Conservation (phyloP, 2,888 invertebrate species). For the Napeogenes inachia region DNA sequence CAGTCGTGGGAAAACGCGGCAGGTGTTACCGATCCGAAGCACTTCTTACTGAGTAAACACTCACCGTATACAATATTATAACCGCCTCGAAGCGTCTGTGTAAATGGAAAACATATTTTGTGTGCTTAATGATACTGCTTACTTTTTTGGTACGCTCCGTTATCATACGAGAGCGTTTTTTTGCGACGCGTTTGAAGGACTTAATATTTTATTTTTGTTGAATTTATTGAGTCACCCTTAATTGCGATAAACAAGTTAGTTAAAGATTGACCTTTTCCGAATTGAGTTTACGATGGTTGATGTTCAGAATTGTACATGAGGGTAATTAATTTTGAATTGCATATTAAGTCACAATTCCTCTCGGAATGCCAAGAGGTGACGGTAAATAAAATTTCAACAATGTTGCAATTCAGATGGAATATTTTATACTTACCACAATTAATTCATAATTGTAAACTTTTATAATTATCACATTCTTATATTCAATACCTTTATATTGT, state of each 20-base stretch:
- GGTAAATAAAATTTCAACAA: slow-evolving; percentile 13
- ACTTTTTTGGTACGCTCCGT: slow-evolving; percentile 69
- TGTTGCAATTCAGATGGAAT: no score
- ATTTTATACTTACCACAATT: no score
- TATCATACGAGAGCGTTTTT: slow-evolving; percentile 62
- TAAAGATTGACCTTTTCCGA: no score
- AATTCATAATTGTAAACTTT: no score
- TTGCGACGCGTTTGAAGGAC: slow-evolving; percentile 47
- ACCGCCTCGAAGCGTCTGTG: slow-evolving; percentile 72
- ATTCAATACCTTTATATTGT: no score
- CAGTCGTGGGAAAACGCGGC: slow-evolving; percentile 73
- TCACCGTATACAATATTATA: slow-evolving; percentile 76
- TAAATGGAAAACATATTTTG: slow-evolving; percentile 78
- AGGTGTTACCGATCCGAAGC: slow-evolving; percentile 74
- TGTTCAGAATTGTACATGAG: no score
- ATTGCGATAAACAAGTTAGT: slow-evolving; percentile 44
- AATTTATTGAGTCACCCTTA: slow-evolving; percentile 63
- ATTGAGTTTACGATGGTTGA: no score
- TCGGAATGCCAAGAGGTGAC: slow-evolving; percentile 23
- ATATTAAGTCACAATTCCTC: slow-evolving; percentile 46
- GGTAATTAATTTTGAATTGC: no score
- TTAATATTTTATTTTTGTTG: slow-evolving; percentile 57
- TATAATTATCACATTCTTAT: no score
- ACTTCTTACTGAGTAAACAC: slow-evolving; percentile 77
- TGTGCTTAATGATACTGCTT: slow-evolving; percentile 76